A percentile compares a stretch with the other conserved stretches of the same genome.
Conservation (phyloP, 2,888 invertebrate genomes). For the Sinhomidia bicolor region DNA sequence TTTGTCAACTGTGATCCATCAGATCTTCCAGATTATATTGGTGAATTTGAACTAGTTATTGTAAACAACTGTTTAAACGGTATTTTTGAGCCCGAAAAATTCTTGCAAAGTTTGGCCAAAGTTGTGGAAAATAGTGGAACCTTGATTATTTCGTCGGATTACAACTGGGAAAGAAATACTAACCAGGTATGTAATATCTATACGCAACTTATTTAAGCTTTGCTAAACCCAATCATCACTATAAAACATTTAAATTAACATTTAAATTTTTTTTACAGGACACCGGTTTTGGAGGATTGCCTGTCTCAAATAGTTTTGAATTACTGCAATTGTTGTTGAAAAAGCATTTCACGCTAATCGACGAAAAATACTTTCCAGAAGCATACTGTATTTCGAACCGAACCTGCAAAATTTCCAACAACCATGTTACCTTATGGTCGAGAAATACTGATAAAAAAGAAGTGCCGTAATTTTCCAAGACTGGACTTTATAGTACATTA, state of each 20-base stretch:
- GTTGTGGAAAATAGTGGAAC: slow-evolving; percentile 73
- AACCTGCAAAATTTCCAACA: slow-evolving; percentile 74
- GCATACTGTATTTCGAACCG: slow-evolving; percentile 74
- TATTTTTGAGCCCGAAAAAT: slow-evolving; percentile 72
- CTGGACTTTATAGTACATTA: slow-evolving; percentile 37
- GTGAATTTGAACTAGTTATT: slow-evolving; percentile 75
- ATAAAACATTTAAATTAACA: not conserved
- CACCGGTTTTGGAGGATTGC: slow-evolving; percentile 68
- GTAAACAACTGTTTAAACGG: slow-evolving; percentile 75
- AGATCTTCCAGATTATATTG: slow-evolving; percentile 62
- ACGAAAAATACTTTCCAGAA: slow-evolving; percentile 75
- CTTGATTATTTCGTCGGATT: slow-evolving; percentile 77
- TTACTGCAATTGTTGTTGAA: slow-evolving; percentile 72
- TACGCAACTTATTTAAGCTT: no score
- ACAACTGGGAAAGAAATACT: slow-evolving; percentile 76
- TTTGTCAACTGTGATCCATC: slow-evolving; percentile 73
- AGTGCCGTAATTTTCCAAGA: slow-evolving; percentile 50
- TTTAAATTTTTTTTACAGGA: slow-evolving; percentile 43
- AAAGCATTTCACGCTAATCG: slow-evolving; percentile 70
- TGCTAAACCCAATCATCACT: no score
- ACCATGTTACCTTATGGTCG: slow-evolving; percentile 78
- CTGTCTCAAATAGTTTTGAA: slow-evolving; percentile 73
- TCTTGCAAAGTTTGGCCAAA: slow-evolving; percentile 68
- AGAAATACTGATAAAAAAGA: slow-evolving; percentile 64
- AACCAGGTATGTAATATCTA: slow-evolving; percentile 73